A percentile compares a stretch with the other conserved stretches of the same genome.
These are phyloP conservation scores for Mesitornis unicolor DNA, from an alignment of 2,113 vertebrate genomes.

Conservation along the genomic window DNA sequence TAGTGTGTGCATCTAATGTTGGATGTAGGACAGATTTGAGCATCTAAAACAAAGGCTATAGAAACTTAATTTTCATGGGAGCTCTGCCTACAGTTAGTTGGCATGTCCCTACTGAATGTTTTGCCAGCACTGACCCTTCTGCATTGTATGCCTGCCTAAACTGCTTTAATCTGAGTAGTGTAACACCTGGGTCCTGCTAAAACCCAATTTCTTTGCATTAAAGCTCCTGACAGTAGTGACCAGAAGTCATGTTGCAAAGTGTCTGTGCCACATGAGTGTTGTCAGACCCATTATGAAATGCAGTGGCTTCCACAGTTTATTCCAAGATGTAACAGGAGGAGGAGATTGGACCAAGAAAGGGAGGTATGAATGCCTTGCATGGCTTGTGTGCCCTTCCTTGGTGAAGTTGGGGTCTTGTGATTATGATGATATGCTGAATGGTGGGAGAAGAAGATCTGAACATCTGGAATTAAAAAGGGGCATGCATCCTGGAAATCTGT, in stretches of 20 bases:
- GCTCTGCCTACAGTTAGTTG: accelerated
- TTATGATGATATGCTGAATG: not conserved
- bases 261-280: accelerated
- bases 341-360: not conserved
- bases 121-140: accelerated
- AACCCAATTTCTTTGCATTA: not conserved
- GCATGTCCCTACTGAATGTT: not conserved
- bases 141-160: not conserved
- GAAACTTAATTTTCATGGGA: not conserved
- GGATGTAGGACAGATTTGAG: not conserved
- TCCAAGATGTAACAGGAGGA: not conserved
- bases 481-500: not conserved
- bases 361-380: not conserved
- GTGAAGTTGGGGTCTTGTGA: not conserved
- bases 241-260: not conserved
- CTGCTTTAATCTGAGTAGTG: not conserved
- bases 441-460: not conserved
- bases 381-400: not conserved
- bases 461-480: not conserved
- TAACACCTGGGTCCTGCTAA: not conserved
- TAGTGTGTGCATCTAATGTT: not conserved
- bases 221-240: not conserved
- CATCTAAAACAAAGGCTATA: not conserved
- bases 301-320: not conserved
- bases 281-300: not conserved